Evolutionary conservation across 2,888 invertebrate genomes (phyloP).

Genomic region (Chaitophorus viminalis): DNA sequence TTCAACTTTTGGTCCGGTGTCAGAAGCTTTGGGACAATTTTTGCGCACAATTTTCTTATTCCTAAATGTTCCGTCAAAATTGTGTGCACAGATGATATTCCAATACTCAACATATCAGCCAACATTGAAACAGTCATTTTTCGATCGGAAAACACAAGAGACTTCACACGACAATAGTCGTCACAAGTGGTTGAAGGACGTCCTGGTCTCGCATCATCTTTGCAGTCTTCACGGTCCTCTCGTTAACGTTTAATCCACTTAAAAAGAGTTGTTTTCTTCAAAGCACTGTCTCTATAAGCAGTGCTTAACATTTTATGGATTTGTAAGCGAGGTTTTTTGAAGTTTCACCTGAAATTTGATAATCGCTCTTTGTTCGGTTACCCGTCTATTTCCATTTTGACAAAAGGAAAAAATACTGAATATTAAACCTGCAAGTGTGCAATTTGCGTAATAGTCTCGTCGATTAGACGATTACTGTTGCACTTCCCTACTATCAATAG

Average conservation of each 20-base stretch:
- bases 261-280: conserved; percentile 31
- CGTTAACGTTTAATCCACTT: conserved; percentile 58
- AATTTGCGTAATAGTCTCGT: not conserved
- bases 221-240: conserved; percentile 50
- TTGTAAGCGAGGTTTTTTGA: conserved; percentile 31
- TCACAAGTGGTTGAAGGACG: conserved; percentile 28
- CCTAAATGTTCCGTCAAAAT: conserved; percentile 62
- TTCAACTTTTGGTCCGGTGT: conserved; percentile 63
- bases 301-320: conserved; percentile 42
- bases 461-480: conserved; percentile 7
- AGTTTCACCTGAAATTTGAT: conserved; percentile 46
- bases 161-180: conserved; percentile 35
- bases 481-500: not conserved
- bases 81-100: conserved; percentile 15
- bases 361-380: conserved; percentile 34
- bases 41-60: conserved; percentile 64
- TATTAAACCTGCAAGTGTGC: not conserved
- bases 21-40: conserved; percentile 64
- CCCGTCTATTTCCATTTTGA: not conserved
- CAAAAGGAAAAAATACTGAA: not conserved
- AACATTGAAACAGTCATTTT: conserved; percentile 29
- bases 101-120: conserved; percentile 28
- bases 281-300: conserved; percentile 33
- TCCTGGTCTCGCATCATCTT: conserved; percentile 46
- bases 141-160: conserved; percentile 38